These are phyloP conservation scores for Perithous albicinctus DNA, from an alignment of 2,888 invertebrate genomes.

Conservation along the genomic window DNA sequence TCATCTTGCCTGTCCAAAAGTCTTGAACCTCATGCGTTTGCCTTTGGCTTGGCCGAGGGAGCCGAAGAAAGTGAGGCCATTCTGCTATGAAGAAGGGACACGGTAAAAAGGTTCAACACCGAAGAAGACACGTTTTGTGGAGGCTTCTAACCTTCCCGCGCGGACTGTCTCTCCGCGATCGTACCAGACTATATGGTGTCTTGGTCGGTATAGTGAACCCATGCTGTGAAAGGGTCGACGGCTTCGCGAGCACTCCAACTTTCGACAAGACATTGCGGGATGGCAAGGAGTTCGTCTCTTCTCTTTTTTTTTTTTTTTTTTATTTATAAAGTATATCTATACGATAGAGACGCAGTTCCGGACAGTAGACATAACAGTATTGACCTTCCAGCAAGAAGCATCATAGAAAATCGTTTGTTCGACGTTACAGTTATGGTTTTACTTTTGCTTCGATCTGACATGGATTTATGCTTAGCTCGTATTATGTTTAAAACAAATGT, in stretches of 20 bases:
- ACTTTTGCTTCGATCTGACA: not conserved
- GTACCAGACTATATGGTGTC: not conserved
- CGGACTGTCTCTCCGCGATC: conserved; percentile 16
- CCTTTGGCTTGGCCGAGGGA: conserved; percentile 2
- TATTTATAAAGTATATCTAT: conserved; percentile 36
- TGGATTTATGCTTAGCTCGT: too few relatives aligned
- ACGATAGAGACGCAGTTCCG: not conserved
- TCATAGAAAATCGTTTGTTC: not conserved
- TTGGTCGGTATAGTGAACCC: not conserved
- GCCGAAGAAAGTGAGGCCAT: conserved; percentile 1
- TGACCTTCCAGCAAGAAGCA: not conserved
- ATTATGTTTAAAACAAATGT: too few relatives aligned
- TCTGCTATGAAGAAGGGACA: conserved; percentile 4
- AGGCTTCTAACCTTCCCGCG: conserved; percentile 55
- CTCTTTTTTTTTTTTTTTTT: conserved; percentile 19
- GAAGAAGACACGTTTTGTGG: conserved; percentile 57
- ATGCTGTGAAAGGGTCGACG: conserved; percentile 23
- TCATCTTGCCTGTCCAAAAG: conserved; percentile 62
- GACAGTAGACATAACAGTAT: not conserved
- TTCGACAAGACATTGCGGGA: conserved; percentile 50
- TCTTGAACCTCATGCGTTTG: conserved; percentile 28
- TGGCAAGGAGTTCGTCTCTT: conserved; percentile 35
- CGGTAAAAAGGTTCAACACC: conserved; percentile 27
- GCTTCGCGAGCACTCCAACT: conserved; percentile 40
- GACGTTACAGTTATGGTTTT: not conserved